phyloP scores from a whole-genome alignment of 2,113 vertebrate genomes.

The Polypterus senegalus region DNA sequence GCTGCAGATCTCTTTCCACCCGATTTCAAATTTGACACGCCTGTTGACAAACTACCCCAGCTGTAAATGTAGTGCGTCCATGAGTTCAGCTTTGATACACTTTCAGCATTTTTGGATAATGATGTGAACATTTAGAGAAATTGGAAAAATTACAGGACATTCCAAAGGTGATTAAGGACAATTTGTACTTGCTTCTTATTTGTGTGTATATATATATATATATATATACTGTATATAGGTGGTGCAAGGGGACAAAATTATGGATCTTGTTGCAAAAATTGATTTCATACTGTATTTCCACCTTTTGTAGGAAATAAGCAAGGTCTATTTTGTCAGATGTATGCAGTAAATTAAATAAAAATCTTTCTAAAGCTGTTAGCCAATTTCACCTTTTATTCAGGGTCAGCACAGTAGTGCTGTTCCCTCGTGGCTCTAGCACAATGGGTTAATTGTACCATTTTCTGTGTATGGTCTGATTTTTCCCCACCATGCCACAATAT shows the following conservation, averaged over 20 bases:
- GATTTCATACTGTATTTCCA: constrained; percentile 75
- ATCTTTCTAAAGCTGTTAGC: neutral
- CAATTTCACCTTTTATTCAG: too few species aligned
- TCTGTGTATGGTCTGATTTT: too few species aligned
- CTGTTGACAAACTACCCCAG: constrained; percentile 91
- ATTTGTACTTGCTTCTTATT: constrained; percentile 34
- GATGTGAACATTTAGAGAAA: constrained; percentile 29
- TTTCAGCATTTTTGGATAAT: constrained; percentile 15
- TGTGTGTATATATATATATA: constrained; percentile 41
- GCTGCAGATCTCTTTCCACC: constrained; percentile 94
- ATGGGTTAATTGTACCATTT: too few species aligned
- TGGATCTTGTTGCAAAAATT: constrained; percentile 35
- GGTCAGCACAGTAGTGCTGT: too few species aligned
- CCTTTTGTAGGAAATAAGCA: constrained; percentile 72
- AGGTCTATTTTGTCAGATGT: constrained; percentile 77
- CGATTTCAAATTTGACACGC: constrained; percentile 98
- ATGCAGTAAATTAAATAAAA: constrained; percentile 49
- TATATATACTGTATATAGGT: constrained; percentile 44
- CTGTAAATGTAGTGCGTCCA: constrained; percentile 51
- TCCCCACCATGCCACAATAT: too few species aligned
- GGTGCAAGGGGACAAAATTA: constrained; percentile 34
- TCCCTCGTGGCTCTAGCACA: too few species aligned
- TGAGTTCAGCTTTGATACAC: constrained; percentile 14
- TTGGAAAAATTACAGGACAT: constrained; percentile 36
- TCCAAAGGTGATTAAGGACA: constrained; percentile 40